Evolutionary conservation across 2,113 vertebrate species (phyloP).

Genomic region (Turnix velox): DNA sequence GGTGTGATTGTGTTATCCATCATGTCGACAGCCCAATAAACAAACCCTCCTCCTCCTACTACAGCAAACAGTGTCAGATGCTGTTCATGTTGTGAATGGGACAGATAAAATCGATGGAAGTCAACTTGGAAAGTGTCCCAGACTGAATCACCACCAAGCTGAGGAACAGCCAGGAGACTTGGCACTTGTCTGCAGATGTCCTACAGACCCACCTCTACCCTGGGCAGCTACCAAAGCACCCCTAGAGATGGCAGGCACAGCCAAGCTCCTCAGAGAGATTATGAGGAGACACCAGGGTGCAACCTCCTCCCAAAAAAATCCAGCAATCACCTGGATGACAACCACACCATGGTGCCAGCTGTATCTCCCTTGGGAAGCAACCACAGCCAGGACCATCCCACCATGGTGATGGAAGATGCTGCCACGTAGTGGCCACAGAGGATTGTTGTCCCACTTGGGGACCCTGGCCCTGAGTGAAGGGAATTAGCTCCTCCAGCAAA

Average conservation of each 20-base stretch:
- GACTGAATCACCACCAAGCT: not conserved
- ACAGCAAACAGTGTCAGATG: rapidly evolving
- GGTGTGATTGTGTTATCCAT: not conserved
- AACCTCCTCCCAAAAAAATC: not conserved
- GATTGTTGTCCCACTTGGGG: rapidly evolving
- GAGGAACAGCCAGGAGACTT: not conserved
- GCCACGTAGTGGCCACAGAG: too few relatives aligned
- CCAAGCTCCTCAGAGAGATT: not conserved
- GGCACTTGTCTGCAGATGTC: not conserved
- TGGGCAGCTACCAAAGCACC: not conserved
- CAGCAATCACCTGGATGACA: not conserved
- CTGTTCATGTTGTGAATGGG: not conserved
- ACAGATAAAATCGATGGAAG: not conserved
- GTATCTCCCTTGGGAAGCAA: not conserved
- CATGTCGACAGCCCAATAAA: not conserved
- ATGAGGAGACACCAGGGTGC: rapidly evolving
- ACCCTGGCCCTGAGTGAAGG: not conserved
- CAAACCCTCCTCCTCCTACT: not conserved
- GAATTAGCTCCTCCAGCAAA: not conserved
- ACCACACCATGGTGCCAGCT: rapidly evolving
- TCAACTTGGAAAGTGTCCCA: not conserved
- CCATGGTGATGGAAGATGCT: not conserved
- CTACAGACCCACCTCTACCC: not conserved
- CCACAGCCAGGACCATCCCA: not conserved
- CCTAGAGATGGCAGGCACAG: rapidly evolving